Base-by-base conservation (phyloP, 2,113 vertebrate genomes). In the Callopanchax toddi region DNA sequence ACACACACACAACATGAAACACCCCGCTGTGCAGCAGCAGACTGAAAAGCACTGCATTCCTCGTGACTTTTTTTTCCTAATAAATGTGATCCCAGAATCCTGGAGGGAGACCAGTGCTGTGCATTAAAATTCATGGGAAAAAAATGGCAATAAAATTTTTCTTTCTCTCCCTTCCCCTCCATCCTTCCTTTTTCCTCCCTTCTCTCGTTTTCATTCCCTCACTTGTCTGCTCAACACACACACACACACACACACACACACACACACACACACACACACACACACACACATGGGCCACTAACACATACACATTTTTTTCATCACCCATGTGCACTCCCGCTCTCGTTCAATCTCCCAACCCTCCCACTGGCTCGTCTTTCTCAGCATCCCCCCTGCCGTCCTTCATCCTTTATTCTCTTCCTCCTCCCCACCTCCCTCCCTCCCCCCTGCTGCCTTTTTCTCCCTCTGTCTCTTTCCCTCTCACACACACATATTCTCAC, bases 71-170 rank as follows among this genome's bases (percentile, higher is more conserved):
- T 86, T 83, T 67, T 37, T 83, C 79, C 77, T 89, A 87, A 90
- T 89, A 90, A 91, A 90, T 89, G 82, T 81, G 85, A 92, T 90
- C 89, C 86, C 71, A 81, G 80, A 85, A 83, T 86, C 82, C 73
- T 73, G 69, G 81, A 84, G 83, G 75, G 78, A 87, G 88, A 83
- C 83, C 68, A 73, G 75, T 52, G 74, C 67, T 66, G 83, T 79
- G 79, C 86, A 91, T 92, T 93, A 91, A 92, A 92, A 92, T 91
- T 91, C 88, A 91, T 90, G 72, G 84, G 73, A 72, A 85, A 89
- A 39, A 91, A 87, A 91, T 82, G 81, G 87, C 86, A 91, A 90
- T 91, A 90, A 89, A 85, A 85, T 85, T 60, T 85, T 75, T 86
- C 88, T 89, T 55, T 82, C 82, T 81, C 39, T 73, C 66, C 60